Evolutionary conservation across 1,140 invertebrate genomes (phyloP), one percentile per base, ranked within the genome.

Genomic region (Neotoxoptera formosana): DNA sequence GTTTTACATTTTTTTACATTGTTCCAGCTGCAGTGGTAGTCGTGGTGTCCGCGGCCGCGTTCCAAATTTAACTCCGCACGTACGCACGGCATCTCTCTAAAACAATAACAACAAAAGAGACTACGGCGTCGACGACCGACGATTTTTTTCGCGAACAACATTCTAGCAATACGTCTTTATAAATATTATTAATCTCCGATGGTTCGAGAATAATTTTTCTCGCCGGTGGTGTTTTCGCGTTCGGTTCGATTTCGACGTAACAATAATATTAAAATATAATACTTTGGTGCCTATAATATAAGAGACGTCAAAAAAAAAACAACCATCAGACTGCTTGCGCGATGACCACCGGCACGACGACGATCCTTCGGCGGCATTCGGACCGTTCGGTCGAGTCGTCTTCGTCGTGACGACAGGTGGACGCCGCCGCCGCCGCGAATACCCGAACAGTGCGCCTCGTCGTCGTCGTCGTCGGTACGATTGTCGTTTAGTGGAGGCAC

Each of bases 71-170:
- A 34, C n/a, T 34, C 6, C n/a, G 20, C 84, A n/a, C 47, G 47
- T 48, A 88, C 87, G 47, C 47, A 21, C 76, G 34, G 17, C 17
- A 7, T 36, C 34, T 83, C 7, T 34, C 20, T 21, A 53, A 51
- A 87, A 84, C 36, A 88, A 88, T 34, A 88, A 88, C 41, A 88
- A 87, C 86, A 88, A n/a, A n/a, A 88, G 53, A 51, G 47, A 88
- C n/a, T 53, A 53, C 21, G 51, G 11, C 51, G n/a, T n/a, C n/a
- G 21, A 53, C 47, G 47, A 21, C 45, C 25, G 84, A 47, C 45
- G 9, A 41, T 17, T 76, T 76, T n/a, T 14, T n/a, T 76, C 14
- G 60, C n/a, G 3, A 67, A 30, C 2, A 4, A 67, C 60, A 9
- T 2, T n/a, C n/a, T 2, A 41, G 41, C 41, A 41, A 41, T 41